Percentiles rank a stretch among this genome's conserved stretches.
Evolutionary conservation across 2,113 vertebrate genomes (phyloP).

Genomic region (Paradoxurus hermaphroditus): DNA sequence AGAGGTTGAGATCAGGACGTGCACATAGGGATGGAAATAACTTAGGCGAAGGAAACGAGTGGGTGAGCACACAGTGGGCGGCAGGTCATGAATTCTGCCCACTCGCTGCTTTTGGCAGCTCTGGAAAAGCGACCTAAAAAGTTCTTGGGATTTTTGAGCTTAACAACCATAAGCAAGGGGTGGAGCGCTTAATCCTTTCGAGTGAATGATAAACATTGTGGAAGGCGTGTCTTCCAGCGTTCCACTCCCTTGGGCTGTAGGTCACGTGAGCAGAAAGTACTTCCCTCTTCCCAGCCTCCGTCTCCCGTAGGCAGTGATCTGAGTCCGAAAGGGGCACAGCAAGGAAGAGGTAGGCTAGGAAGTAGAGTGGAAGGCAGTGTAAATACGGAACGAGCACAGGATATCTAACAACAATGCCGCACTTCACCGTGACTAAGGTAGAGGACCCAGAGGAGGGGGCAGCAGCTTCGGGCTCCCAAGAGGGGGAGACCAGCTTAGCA

Average conservation of each 20-base stretch:
- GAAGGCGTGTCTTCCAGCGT: conserved; percentile 66
- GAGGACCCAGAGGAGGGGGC: conserved; percentile 73
- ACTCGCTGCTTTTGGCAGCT: neutral
- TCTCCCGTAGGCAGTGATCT: neutral
- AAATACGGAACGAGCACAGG: neutral
- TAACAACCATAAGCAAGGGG: conserved; percentile 29
- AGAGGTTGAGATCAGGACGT: neutral
- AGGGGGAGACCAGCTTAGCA: neutral
- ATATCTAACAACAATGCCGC: conserved; percentile 73
- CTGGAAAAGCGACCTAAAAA: neutral
- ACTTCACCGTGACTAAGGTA: conserved; percentile 82
- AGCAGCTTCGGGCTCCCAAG: neutral
- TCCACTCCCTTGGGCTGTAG: conserved; percentile 39
- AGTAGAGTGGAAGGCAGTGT: neutral
- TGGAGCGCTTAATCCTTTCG: conserved; percentile 66
- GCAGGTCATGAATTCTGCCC: neutral
- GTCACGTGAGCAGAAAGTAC: conserved; percentile 71
- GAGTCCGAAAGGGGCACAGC: neutral
- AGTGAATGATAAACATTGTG: conserved; percentile 53
- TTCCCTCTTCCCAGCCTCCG: conserved; percentile 63
- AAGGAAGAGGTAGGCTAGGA: neutral
- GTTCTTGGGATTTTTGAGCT: conserved; percentile 17
- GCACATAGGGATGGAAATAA: neutral
- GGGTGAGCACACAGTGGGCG: neutral
- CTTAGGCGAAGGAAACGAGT: neutral